These are phyloP conservation scores for Thamnaconus septentrionalis DNA, from an alignment of 2,113 vertebrate species.

Conservation along the genomic window DNA sequence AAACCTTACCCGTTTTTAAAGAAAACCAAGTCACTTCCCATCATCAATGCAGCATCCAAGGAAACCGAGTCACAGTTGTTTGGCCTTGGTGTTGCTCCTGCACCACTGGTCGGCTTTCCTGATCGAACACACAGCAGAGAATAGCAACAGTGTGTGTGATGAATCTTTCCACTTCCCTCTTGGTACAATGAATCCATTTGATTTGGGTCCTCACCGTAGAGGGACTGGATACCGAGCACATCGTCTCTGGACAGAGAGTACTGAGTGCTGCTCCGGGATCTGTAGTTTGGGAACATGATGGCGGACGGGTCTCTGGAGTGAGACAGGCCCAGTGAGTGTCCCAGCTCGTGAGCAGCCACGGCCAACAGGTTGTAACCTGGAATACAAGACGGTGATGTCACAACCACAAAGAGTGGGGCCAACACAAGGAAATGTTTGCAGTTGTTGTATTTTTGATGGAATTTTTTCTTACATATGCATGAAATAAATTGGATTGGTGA, in stretches of 20 bases:
- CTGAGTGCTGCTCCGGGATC: conserved; percentile 61
- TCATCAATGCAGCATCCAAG: conserved; percentile 66
- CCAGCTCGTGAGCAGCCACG: conserved; percentile 78
- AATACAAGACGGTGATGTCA: conserved; percentile 12
- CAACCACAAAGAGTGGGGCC: not conserved
- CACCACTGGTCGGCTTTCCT: conserved; percentile 54
- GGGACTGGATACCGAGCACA: conserved; percentile 73
- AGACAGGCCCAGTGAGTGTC: conserved; percentile 75
- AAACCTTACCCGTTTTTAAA: conserved; percentile 67
- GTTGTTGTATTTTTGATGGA: too few species aligned
- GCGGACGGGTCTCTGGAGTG: conserved; percentile 75
- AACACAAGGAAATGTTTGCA: not conserved
- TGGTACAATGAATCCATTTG: too few species aligned
- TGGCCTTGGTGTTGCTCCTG: conserved; percentile 11
- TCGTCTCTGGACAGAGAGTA: conserved; percentile 75
- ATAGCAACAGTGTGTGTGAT: not conserved
- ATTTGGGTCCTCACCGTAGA: conserved; percentile 58
- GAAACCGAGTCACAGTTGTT: conserved; percentile 63
- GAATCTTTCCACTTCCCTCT: too few species aligned
- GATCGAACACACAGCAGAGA: not conserved
- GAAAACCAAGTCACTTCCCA: conserved; percentile 64
- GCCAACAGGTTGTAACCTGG: conserved; percentile 74
- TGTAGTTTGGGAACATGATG: conserved; percentile 80
- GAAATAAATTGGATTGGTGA: too few species aligned
- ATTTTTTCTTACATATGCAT: too few species aligned